Evolutionary conservation across 35 echinoderm and acorn worm species (phyloP), one percentile per base, ranked within the genome.

Genomic region (Heliocidaris erythrogramma): DNA sequence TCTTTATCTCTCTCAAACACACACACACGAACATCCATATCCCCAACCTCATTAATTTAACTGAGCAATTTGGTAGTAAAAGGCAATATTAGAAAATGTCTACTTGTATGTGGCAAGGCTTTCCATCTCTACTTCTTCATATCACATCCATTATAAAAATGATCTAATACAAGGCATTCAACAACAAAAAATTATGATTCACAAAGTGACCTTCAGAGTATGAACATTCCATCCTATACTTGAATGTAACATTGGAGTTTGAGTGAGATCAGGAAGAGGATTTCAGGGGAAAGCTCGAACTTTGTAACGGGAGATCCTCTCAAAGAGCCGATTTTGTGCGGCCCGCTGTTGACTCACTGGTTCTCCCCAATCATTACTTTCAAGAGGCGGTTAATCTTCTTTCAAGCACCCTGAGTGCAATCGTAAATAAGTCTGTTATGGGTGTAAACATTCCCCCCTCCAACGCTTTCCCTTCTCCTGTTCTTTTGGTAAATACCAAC

Each of bases 271-370:
- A n/a, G 65, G 4, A 7, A 18, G n/a, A 6, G 65, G 17, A 78
- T 78, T 21, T 7, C 18, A 13, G 5, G 9, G 31, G 29, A 89
- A 89, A 89, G 87, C 87, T 17, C 87, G 18, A 27, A 89, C 87
- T 89, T 78, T 48, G 87, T 47, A 89, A 89, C 87, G 87, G 30
- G 87, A 89, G 87, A 89, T 48, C 87, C 87, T 89, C 87, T 89
- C 87, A 89, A 89, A 89, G 47, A 2, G 87, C 87, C 87, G 87
- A 89, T 47, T 78, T 27, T 78, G 21, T 18, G 7, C 21, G 18
- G 87, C 29, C 87, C 2, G 87, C 12, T 89, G 18, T 47, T 89
- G 87, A 89, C 87, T 16, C 87, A 89, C 87, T 30, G 30, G 7
- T 89, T 32, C 29, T 32, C 31, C 31, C 87, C 87, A 89, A 89